Percentiles rank a stretch among this genome's conserved stretches.
phyloP scores from a whole-genome alignment of 2,113 vertebrate species.

The Bagarius yarrelli region DNA sequence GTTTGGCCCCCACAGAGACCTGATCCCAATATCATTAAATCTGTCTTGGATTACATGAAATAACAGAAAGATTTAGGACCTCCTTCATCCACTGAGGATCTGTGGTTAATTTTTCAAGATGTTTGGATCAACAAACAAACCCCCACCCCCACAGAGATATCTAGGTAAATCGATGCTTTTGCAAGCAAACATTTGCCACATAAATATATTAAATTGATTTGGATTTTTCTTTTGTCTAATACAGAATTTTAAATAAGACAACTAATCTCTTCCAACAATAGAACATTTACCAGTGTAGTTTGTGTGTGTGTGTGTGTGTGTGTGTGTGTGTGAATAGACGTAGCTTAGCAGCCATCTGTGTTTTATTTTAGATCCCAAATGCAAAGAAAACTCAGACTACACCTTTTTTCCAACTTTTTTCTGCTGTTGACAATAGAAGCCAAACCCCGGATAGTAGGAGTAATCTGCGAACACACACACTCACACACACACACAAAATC shows the following conservation, averaged over 20 bases:
- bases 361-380: slow-evolving; percentile 42
- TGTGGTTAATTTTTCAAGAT: too few species aligned
- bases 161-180: too few species aligned
- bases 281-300: not conserved
- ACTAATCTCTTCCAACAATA: not conserved
- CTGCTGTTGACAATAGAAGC: slow-evolving; percentile 28
- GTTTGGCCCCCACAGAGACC: too few species aligned
- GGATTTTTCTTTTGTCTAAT: too few species aligned
- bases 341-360: slow-evolving; percentile 41
- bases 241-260: not conserved
- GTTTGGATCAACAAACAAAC: too few species aligned
- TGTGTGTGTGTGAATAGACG: slow-evolving; percentile 17
- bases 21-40: too few species aligned
- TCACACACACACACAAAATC: slow-evolving; percentile 12
- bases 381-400: slow-evolving; percentile 40
- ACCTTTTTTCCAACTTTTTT: slow-evolving; percentile 18
- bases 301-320: slow-evolving; percentile 12
- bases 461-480: slow-evolving; percentile 17
- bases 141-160: too few species aligned
- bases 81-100: too few species aligned
- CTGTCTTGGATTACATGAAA: too few species aligned
- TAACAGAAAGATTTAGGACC: too few species aligned
- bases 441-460: slow-evolving; percentile 33
- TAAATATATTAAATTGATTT: too few species aligned
- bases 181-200: too few species aligned